These are phyloP conservation scores for Temnothorax rugatulus DNA, from an alignment of 2,888 invertebrate genomes.

Conservation along the genomic window DNA sequence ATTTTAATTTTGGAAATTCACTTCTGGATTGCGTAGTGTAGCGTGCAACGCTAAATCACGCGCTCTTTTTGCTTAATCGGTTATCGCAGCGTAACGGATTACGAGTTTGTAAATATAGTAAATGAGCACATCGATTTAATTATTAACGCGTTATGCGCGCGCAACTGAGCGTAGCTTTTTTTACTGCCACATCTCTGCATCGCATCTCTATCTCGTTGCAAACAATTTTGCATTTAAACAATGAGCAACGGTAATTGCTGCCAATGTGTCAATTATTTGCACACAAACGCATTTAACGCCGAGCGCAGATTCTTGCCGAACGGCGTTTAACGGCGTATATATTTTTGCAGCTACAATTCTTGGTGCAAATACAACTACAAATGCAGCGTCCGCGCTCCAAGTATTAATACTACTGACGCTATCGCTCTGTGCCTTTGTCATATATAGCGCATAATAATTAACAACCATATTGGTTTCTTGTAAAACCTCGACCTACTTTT, in stretches of 20 bases:
- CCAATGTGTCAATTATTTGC: conserved; percentile 1
- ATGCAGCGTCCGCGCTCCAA: neutral
- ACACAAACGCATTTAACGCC: neutral
- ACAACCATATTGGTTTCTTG: conserved; percentile 55
- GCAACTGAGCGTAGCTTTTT: conserved; percentile 42
- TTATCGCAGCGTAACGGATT: conserved; percentile 53
- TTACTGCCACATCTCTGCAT: conserved; percentile 22
- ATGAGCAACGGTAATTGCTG: neutral
- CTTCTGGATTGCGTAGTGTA: neutral
- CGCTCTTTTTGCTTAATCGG: conserved; percentile 48
- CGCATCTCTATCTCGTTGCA: conserved; percentile 20
- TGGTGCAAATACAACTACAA: neutral
- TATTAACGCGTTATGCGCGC: conserved; percentile 54
- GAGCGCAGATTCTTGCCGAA: neutral
- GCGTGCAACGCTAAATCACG: conserved; percentile 18
- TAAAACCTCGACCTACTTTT: conserved; percentile 53
- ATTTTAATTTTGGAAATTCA: conserved; percentile 14
- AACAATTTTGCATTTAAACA: conserved; percentile 2
- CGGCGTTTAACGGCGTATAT: neutral
- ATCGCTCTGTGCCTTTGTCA: conserved; percentile 11
- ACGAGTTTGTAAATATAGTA: conserved; percentile 56
- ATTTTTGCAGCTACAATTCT: neutral
- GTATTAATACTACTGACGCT: conserved; percentile 32
- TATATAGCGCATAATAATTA: conserved; percentile 48
- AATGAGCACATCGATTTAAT: conserved; percentile 57